phyloP scores from a whole-genome alignment of 2,797 vertebrate species.

The Denticeps clupeoides region DNA sequence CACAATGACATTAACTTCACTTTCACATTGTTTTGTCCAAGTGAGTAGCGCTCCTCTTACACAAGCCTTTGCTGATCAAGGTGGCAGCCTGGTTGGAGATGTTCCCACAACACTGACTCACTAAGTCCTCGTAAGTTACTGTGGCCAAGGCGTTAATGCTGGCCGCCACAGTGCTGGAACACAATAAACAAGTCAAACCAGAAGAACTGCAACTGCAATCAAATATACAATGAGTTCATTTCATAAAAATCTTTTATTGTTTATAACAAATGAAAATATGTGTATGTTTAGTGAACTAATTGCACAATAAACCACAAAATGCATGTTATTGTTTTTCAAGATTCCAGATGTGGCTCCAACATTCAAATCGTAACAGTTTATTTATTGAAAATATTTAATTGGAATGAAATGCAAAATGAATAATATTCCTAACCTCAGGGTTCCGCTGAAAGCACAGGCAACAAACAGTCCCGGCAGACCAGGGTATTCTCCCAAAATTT shows the following conservation, averaged over 20 bases:
- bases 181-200: not conserved
- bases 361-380: no score
- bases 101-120: constrained; percentile 56
- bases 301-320: no score
- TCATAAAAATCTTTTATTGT: constrained; percentile 4
- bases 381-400: not conserved
- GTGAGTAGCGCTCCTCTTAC: constrained; percentile 44
- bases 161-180: constrained; percentile 64
- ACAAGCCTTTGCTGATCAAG: constrained; percentile 75
- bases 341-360: no score
- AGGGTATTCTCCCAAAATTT: constrained; percentile 61
- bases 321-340: no score
- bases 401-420: not conserved
- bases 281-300: no score
- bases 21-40: not conserved
- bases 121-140: constrained; percentile 73
- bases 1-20: no score
- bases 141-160: constrained; percentile 77
- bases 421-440: constrained; percentile 57
- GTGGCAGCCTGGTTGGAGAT: constrained; percentile 56
- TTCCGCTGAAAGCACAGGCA: constrained; percentile 73
- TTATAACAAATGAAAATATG: no score
- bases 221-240: no score
- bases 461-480: constrained; percentile 72
- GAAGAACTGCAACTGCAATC: no score